Evolutionary conservation across 2,797 vertebrate genomes (phyloP), one percentile per base, ranked within the genome.

Genomic region (Micromesistius poutassou): DNA sequence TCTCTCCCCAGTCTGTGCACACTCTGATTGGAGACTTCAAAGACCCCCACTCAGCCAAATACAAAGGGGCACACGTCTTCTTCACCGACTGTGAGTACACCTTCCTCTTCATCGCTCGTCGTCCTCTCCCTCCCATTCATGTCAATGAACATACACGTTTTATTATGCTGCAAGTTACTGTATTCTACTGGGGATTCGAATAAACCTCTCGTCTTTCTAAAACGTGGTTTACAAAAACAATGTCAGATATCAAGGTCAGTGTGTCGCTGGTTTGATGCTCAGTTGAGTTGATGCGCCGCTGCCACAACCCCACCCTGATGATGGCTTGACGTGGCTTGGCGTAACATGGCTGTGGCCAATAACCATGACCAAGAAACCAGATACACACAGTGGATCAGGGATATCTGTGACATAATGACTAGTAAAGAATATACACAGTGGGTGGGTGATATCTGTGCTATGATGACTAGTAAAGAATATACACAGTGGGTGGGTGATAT

Each of bases 31-130:
- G 72, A 1, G 98, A 99, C 93, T 99, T 98, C 91, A 99, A 98
- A 94, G 98, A 99, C 78, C 95, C 97, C 13, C 97, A 97, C 38
- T 96, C 96, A 68, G 92, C 96, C 19, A 99, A 99, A 91, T 99
- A 99, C 92, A 96, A 96, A 92, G 98, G 93, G 42, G 96, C 98
- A 7, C 97, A 99, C 0, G 97, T 99, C 81, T 99, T 99, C 95
- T 99, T 99, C 93, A 99, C 98, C 1, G 98, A 99, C 93, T 98
- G 98, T 99, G 91, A 99, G 98, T 98, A 83, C 31, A 36, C 42
- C 35, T 6, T 68, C n/a, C 25, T 68, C 62, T 28, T 68, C 62
- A 9, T 68, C 62, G 0, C 10, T 28, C 25, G 46, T 22, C 55
- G 1, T 62, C 55, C 55, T 62, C 55, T n/a, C 5, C n/a, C 55